Conservation (phyloP, 2,888 invertebrate species). For the Molorchus minor region DNA sequence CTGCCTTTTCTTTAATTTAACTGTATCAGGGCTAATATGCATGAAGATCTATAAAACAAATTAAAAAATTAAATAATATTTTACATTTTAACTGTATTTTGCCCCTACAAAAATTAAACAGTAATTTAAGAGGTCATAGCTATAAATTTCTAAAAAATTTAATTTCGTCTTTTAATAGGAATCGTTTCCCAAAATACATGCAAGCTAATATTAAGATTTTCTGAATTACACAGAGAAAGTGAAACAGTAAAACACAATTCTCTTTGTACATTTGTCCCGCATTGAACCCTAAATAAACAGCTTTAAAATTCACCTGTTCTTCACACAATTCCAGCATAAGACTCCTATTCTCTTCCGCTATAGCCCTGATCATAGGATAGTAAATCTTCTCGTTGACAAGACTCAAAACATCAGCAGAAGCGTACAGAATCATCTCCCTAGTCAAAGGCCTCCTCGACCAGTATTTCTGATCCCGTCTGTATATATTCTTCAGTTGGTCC, state of each 20-base stretch:
- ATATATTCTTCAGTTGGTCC: conserved; percentile 87
- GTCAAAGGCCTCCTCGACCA: conserved; percentile 91
- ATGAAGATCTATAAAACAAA: conserved; percentile 71
- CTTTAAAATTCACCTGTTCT: conserved; percentile 80
- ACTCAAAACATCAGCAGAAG: conserved; percentile 88
- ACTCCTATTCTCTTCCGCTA: conserved; percentile 75
- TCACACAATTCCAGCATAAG: conserved; percentile 86
- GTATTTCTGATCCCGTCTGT: conserved; percentile 81
- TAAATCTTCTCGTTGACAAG: conserved; percentile 88
- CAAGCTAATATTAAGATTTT: no score
- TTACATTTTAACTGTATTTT: no score
- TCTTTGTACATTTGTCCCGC: conserved; percentile 3
- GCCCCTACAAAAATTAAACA: no score
- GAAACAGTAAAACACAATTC: no score
- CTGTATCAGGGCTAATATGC: conserved; percentile 86
- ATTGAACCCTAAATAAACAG: no score
- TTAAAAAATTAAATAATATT: no score
- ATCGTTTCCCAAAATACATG: no score
- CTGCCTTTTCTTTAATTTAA: conserved; percentile 87
- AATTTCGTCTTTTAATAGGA: no score
- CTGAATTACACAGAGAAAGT: no score
- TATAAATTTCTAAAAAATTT: no score
- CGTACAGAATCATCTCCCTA: conserved; percentile 91
- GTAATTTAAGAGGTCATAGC: no score
- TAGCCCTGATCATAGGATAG: conserved; percentile 74